phyloP scores from a whole-genome alignment of 2,113 vertebrate species.

The Zapornia atra region DNA sequence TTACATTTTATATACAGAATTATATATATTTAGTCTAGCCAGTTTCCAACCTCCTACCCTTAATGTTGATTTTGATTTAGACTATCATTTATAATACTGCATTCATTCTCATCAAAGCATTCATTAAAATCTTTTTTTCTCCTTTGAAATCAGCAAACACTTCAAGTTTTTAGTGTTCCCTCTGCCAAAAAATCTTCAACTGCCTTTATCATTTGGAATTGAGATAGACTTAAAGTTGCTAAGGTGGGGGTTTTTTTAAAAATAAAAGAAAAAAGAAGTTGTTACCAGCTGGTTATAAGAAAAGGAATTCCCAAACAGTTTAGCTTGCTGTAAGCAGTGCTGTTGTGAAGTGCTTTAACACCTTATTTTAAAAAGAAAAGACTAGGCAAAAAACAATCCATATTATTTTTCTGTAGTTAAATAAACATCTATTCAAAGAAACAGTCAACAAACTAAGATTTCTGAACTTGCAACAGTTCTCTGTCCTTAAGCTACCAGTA shows the following conservation, averaged over 20 bases:
- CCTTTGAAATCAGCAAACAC: constrained; percentile 5
- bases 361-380: not conserved
- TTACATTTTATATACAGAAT: too few species aligned
- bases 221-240: not conserved
- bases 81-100: not conserved
- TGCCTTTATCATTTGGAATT: not conserved
- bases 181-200: constrained; percentile 1
- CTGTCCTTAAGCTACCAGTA: not conserved
- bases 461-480: not conserved
- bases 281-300: not conserved
- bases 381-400: not conserved
- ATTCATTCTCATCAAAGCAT: not conserved
- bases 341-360: not conserved
- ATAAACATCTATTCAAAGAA: not conserved
- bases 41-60: not conserved
- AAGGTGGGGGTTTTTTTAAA: not conserved
- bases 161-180: not conserved
- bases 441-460: not conserved
- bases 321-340: not conserved
- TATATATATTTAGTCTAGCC: not conserved
- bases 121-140: not conserved
- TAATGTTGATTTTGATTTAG: constrained; percentile 5
- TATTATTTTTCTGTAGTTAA: not conserved
- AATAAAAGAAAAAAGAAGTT: not conserved
- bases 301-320: not conserved